phyloP scores from a whole-genome alignment of 2,797 vertebrate genomes.

The Cheirogaleus major region DNA sequence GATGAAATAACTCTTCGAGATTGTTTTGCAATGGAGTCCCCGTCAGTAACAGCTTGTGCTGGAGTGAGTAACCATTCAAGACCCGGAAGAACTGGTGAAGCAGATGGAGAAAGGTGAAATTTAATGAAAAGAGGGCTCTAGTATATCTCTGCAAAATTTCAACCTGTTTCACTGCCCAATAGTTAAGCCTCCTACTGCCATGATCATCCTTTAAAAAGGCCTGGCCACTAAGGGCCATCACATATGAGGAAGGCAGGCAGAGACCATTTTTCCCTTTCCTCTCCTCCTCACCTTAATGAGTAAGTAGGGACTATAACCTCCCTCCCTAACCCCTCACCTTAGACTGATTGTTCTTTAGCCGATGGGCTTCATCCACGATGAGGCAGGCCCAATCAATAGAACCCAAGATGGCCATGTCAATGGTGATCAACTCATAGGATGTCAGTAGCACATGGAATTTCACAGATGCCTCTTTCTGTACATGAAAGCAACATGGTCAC shows the following conservation, averaged over 20 bases:
- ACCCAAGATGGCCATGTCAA: slow-evolving; percentile 97
- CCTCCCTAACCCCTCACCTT: slow-evolving; percentile 87
- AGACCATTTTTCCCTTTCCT: background rate
- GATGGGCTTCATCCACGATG: slow-evolving; percentile 98
- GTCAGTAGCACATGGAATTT: slow-evolving; percentile 98
- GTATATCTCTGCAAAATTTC: background rate
- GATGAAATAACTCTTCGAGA: slow-evolving; percentile 97
- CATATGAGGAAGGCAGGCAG: background rate
- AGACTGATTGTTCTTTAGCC: slow-evolving; percentile 99
- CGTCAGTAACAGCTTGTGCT: slow-evolving; percentile 97
- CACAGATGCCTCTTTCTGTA: slow-evolving; percentile 96
- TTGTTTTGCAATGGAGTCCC: slow-evolving; percentile 99
- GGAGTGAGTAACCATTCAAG: slow-evolving; percentile 97
- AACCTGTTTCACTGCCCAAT: background rate
- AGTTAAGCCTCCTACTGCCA: background rate
- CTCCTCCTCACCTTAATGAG: background rate
- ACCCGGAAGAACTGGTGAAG: slow-evolving; percentile 94
- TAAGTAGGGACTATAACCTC: background rate
- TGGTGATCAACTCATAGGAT: slow-evolving; percentile 97
- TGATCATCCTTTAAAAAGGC: background rate
- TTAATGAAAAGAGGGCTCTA: background rate
- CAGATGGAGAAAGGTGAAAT: slow-evolving; percentile 8
- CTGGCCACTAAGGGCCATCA: background rate
- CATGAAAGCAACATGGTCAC: background rate
- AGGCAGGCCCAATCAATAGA: slow-evolving; percentile 99